Evolutionary conservation across 37 sponge, comb jelly and placozoan species (phyloP).

Genomic region (Ianthella basta): DNA sequence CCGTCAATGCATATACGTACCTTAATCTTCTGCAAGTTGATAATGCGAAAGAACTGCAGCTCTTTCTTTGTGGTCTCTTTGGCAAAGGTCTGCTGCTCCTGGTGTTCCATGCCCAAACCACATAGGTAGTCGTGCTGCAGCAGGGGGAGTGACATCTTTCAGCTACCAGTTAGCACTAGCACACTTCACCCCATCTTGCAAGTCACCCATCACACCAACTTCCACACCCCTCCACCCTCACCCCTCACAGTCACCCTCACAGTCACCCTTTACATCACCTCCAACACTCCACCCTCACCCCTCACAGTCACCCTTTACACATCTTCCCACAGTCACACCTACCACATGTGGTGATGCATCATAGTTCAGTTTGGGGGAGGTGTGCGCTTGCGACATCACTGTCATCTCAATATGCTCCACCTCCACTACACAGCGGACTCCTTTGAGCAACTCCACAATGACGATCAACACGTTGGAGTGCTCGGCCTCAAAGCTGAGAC

Average conservation of each 20-base stretch:
- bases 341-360: no score
- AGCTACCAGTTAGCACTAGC: background rate
- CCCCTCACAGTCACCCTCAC: no score
- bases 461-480: conserved; percentile 87
- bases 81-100: background rate
- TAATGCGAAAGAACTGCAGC: conserved; percentile 62
- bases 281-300: no score
- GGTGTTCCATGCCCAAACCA: background rate
- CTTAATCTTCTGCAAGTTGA: conserved; percentile 72
- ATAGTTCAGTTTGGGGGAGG: no score
- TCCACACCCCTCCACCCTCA: no score
- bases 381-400: no score
- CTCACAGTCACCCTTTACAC: no score
- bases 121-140: background rate
- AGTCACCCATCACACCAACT: no score
- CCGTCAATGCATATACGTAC: conserved; percentile 22
- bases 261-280: no score
- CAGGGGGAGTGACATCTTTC: background rate
- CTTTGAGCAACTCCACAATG: conserved; percentile 74
- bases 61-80: conserved; percentile 39
- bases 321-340: no score
- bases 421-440: conserved; percentile 35
- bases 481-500: conserved; percentile 91
- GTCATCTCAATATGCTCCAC: conserved; percentile 1
- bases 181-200: no score